phyloP scores from a whole-genome alignment of 2,888 invertebrate species.

The Eutolmus rufibarbis region DNA sequence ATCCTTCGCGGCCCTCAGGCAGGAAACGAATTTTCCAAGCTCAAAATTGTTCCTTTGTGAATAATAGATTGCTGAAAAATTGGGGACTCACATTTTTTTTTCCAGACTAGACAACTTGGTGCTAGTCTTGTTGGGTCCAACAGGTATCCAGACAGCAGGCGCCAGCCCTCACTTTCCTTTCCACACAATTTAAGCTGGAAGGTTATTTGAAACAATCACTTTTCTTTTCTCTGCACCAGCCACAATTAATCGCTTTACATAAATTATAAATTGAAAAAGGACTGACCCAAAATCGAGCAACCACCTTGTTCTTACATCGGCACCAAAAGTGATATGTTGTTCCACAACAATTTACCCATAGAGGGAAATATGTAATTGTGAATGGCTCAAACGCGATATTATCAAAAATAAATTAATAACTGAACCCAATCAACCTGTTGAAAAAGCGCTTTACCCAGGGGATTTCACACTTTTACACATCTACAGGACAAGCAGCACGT shows the following conservation, averaged over 20 bases:
- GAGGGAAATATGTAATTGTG: background rate
- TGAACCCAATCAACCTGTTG: constrained; percentile 45
- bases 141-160: background rate
- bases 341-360: background rate
- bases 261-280: background rate
- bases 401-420: constrained; percentile 27
- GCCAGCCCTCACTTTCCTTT: background rate
- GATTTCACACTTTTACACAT: constrained; percentile 14
- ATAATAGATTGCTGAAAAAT: constrained; percentile 11
- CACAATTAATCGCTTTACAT: background rate
- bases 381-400: background rate
- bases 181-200: background rate
- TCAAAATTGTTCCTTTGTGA: background rate
- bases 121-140: background rate
- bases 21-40: background rate
- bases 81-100: background rate
- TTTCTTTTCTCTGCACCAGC: background rate
- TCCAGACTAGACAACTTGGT: background rate
- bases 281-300: background rate
- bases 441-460: constrained; percentile 37
- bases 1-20: background rate
- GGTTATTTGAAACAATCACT: background rate
- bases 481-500: background rate
- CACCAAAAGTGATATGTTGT: background rate
- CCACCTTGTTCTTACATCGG: background rate